Evolutionary conservation across 2,113 vertebrate species (phyloP).

Genomic region (Aegithalos caudatus): DNA sequence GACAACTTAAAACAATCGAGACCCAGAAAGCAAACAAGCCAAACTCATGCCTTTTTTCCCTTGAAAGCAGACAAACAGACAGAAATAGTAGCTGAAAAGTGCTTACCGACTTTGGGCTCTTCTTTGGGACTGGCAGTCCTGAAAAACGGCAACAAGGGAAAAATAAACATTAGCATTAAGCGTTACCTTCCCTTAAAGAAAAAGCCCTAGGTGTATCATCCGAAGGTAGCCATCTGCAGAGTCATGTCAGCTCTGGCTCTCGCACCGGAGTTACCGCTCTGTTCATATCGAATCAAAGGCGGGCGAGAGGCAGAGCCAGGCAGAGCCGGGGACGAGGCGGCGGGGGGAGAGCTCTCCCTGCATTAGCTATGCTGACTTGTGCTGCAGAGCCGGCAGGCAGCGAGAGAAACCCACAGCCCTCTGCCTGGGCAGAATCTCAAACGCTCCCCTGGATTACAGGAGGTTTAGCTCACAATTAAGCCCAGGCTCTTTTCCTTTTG

Average conservation of each 20-base stretch:
- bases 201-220: conserved; percentile 75
- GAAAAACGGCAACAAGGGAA: conserved; percentile 82
- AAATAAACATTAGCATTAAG: conserved; percentile 78
- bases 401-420: conserved; percentile 79
- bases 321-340: background rate
- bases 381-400: conserved; percentile 82
- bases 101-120: conserved; percentile 99
- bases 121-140: conserved; percentile 96
- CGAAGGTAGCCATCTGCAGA: conserved; percentile 79
- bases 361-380: conserved; percentile 86
- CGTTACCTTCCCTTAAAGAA: conserved; percentile 66
- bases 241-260: conserved; percentile 78
- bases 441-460: conserved; percentile 88
- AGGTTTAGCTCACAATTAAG: conserved; percentile 91
- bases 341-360: conserved; percentile 52
- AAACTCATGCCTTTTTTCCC: background rate
- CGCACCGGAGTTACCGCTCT: conserved; percentile 75
- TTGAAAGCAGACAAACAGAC: conserved; percentile 23
- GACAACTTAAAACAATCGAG: conserved; percentile 58
- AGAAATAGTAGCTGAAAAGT: conserved; percentile 67
- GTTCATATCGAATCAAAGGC: conserved; percentile 79
- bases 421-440: conserved; percentile 78
- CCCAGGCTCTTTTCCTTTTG: conserved; percentile 86
- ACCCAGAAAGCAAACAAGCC: conserved; percentile 8
- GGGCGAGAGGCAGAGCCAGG: conserved; percentile 26